Conservation (phyloP, 2,888 invertebrate genomes). For the Drepanosiphum platanoidis region DNA sequence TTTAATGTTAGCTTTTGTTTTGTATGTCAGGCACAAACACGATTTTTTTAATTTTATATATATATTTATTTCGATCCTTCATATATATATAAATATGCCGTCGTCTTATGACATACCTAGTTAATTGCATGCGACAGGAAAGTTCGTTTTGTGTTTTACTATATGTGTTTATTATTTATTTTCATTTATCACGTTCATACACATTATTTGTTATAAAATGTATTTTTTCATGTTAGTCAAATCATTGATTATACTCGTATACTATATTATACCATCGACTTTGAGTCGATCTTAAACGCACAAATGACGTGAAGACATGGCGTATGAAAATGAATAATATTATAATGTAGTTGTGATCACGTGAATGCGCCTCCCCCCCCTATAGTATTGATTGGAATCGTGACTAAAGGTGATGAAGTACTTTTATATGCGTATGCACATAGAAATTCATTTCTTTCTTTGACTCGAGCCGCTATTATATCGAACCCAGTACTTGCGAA, state of each 20-base stretch:
- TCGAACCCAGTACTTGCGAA: background rate
- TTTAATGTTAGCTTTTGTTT: conserved; percentile 48
- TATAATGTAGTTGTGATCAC: background rate
- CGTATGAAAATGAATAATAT: background rate
- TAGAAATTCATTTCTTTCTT: background rate
- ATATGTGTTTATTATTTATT: conserved; percentile 9
- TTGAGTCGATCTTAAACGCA: background rate
- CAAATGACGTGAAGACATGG: conserved; percentile 18
- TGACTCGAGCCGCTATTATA: background rate
- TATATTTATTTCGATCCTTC: conserved; percentile 41
- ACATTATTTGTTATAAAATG: conserved; percentile 11
- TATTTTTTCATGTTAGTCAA: background rate
- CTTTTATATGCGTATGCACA: background rate
- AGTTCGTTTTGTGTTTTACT: conserved; percentile 29
- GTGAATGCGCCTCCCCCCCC: background rate
- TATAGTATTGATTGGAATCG: background rate
- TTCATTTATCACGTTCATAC: conserved; percentile 1
- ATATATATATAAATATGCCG: conserved; percentile 22
- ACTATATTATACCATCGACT: no score
- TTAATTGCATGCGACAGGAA: conserved; percentile 49
- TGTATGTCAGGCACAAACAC: conserved; percentile 49
- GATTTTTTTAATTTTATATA: conserved; percentile 37
- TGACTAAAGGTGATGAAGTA: background rate
- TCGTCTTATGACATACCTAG: conserved; percentile 50
- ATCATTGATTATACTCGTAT: conserved; percentile 26